Conservation (phyloP, 2,113 vertebrate species). For the Gallinago media region DNA sequence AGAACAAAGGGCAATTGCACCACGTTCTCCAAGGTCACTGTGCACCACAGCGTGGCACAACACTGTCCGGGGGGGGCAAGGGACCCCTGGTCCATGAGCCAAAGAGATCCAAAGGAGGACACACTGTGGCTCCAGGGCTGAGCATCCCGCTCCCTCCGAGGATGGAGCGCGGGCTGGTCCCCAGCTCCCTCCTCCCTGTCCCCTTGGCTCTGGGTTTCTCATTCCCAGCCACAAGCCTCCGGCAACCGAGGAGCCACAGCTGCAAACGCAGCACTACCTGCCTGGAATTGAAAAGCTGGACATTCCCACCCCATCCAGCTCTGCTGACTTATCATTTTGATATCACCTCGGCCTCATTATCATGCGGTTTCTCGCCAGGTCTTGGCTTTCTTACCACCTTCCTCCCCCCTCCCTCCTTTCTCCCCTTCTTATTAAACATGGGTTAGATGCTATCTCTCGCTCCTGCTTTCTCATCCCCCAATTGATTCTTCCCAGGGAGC, state of each 20-base stretch:
- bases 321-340: slow-evolving; percentile 54
- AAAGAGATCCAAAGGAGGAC: neutral
- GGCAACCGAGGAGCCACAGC: slow-evolving; percentile 25
- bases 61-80: neutral
- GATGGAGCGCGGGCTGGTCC: rapidly evolving
- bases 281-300: slow-evolving; percentile 69
- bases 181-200: neutral
- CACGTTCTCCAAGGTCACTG: neutral
- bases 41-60: rapidly evolving
- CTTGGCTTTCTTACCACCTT: neutral
- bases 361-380: neutral
- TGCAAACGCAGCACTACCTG: slow-evolving; percentile 72
- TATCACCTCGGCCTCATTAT: slow-evolving; percentile 45
- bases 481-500: slow-evolving; percentile 11
- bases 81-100: neutral
- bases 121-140: rapidly evolving
- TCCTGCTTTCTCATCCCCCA: neutral
- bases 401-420: neutral
- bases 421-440: slow-evolving; percentile 32
- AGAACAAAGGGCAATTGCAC: neutral
- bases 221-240: neutral
- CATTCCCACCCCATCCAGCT: slow-evolving; percentile 12
- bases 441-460: neutral
- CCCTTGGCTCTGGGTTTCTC: neutral
- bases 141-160: neutral